Evolutionary conservation across 2,113 vertebrate genomes (phyloP).

Genomic region (Bettongia penicillata): DNA sequence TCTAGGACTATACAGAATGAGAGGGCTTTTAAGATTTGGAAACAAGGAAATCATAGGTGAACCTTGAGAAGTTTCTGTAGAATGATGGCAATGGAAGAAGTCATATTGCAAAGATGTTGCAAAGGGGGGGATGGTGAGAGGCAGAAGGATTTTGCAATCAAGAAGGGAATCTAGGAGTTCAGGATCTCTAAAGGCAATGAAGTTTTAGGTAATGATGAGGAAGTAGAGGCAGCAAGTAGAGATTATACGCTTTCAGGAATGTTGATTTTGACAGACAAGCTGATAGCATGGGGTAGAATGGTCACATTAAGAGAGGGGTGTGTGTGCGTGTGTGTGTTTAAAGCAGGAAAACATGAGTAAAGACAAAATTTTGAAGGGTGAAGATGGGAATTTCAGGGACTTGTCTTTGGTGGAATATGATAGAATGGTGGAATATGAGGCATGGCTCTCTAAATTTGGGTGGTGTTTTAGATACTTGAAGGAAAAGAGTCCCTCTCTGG

Average conservation of each 20-base stretch:
- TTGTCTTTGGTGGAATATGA: no score
- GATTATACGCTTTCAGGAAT: not conserved
- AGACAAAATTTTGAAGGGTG: not conserved
- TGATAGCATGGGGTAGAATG: not conserved
- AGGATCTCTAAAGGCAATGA: not conserved
- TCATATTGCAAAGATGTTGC: not conserved
- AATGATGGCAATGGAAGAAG: not conserved
- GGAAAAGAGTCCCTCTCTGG: not conserved
- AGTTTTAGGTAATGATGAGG: not conserved
- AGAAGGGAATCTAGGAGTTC: not conserved
- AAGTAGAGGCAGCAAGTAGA: not conserved
- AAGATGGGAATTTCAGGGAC: not conserved
- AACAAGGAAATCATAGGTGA: not conserved
- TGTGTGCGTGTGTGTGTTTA: no score
- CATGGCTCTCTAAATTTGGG: not conserved
- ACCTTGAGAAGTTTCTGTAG: not conserved
- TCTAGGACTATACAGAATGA: not conserved
- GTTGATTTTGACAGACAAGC: not conserved
- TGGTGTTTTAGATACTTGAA: no score
- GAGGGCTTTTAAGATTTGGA: not conserved
- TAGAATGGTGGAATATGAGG: not conserved
- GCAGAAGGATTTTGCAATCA: not conserved
- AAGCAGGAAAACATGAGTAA: not conserved
- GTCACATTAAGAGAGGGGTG: not conserved
- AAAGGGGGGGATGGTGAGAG: not conserved